Conservation (phyloP, 2,113 vertebrate species). For the Chrysochloris asiatica region DNA sequence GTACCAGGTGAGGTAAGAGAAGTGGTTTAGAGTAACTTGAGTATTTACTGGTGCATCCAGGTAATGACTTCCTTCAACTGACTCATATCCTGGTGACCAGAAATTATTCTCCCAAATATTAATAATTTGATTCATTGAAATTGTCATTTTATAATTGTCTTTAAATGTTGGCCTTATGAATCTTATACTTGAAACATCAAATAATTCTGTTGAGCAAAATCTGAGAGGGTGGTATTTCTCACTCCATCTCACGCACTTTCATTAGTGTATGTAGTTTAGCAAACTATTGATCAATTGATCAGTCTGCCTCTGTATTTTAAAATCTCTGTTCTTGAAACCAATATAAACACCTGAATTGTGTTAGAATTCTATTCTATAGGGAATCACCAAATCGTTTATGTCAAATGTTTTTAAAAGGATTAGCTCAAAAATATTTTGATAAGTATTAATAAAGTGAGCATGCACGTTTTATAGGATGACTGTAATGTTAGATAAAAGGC, state of each 20-base stretch:
- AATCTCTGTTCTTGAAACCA: constrained; percentile 40
- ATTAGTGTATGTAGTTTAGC: background rate
- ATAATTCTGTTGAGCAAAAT: background rate
- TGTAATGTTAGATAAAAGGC: background rate
- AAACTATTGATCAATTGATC: constrained; percentile 24
- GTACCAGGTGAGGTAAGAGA: constrained; percentile 51
- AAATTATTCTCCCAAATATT: background rate
- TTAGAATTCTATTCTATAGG: background rate
- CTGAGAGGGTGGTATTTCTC: background rate
- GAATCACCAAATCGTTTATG: constrained; percentile 8
- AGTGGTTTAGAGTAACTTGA: background rate
- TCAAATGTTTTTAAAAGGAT: background rate
- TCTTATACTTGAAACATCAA: background rate
- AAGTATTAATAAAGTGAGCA: background rate
- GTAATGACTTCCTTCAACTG: background rate
- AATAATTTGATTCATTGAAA: background rate
- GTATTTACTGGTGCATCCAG: background rate
- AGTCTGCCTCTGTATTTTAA: background rate
- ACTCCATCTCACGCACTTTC: background rate
- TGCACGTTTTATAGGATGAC: background rate
- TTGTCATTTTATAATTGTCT: background rate
- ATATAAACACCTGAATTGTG: background rate
- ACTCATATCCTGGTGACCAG: background rate
- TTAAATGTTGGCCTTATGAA: background rate
- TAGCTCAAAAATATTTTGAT: background rate